Evolutionary conservation across 2,888 invertebrate species (phyloP).

Genomic region (Calliopum simillimum): DNA sequence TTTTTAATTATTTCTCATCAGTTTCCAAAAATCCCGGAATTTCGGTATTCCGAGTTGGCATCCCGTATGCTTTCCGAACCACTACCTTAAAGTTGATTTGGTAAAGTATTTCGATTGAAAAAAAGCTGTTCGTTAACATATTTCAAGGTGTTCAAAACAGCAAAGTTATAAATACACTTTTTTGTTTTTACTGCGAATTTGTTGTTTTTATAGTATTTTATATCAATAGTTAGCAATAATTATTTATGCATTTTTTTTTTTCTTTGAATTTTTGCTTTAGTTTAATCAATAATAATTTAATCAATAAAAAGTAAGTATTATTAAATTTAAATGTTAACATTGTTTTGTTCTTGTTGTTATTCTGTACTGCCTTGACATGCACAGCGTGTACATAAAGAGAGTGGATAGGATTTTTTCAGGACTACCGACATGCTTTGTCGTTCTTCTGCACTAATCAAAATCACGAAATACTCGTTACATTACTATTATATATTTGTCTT

Average conservation of each 20-base stretch:
- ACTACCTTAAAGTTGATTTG: too few relatives aligned
- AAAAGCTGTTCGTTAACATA: too few relatives aligned
- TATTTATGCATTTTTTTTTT: background rate
- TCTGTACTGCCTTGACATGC: background rate
- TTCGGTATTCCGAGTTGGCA: too few relatives aligned
- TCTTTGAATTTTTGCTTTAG: too few relatives aligned
- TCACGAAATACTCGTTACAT: too few relatives aligned
- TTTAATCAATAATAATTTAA: conserved; percentile 12
- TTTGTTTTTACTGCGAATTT: background rate
- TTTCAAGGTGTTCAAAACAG: too few relatives aligned
- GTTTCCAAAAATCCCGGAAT: too few relatives aligned
- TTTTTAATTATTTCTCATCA: too few relatives aligned
- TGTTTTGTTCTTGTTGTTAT: conserved; percentile 28
- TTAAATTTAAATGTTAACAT: conserved; percentile 41
- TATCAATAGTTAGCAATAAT: conserved; percentile 22
- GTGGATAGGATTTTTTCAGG: background rate
- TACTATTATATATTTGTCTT: too few relatives aligned
- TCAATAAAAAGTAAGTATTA: conserved; percentile 12
- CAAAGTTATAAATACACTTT: too few relatives aligned
- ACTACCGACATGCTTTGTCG: background rate
- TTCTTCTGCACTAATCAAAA: background rate
- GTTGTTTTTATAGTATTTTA: background rate
- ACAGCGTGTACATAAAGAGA: background rate
- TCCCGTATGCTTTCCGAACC: too few relatives aligned
- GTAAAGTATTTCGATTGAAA: too few relatives aligned